Conservation (phyloP, 2,113 vertebrate genomes). For the Henicopernis longicauda region DNA sequence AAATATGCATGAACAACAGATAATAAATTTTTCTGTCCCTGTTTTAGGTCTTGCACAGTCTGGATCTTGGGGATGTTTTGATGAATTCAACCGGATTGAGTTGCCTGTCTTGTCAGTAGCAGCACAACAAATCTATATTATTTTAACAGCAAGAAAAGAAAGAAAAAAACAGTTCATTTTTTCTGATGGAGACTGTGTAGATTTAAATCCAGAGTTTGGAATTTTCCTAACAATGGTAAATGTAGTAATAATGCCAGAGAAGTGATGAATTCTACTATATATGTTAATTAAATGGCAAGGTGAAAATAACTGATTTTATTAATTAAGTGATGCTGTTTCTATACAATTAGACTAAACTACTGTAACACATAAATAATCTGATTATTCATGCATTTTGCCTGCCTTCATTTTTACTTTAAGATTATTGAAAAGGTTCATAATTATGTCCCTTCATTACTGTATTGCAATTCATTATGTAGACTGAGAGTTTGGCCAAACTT, state of each 20-base stretch:
- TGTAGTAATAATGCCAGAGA: neutral
- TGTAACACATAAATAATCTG: neutral
- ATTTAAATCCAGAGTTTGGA: conserved; percentile 90
- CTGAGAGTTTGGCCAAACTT: neutral
- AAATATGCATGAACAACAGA: neutral
- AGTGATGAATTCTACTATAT: neutral
- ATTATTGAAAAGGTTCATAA: neutral
- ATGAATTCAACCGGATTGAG: conserved; percentile 92
- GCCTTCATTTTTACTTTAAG: neutral
- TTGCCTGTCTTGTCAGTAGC: conserved; percentile 89
- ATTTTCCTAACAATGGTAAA: conserved; percentile 93
- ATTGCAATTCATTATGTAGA: neutral
- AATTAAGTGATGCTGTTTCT: neutral
- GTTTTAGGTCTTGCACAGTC: conserved; percentile 87
- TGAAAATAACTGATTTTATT: conserved; percentile 4
- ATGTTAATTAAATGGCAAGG: neutral
- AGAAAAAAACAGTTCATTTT: conserved; percentile 86
- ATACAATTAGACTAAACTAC: neutral
- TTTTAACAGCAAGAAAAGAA: conserved; percentile 88
- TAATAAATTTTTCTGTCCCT: neutral
- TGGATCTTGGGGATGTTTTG: conserved; percentile 92
- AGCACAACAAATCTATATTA: conserved; percentile 89
- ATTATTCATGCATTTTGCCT: neutral
- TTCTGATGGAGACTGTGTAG: conserved; percentile 86
- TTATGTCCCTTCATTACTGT: neutral